These are phyloP conservation scores for Serinus canaria DNA, from an alignment of 2,113 vertebrate genomes.

Conservation along the genomic window DNA sequence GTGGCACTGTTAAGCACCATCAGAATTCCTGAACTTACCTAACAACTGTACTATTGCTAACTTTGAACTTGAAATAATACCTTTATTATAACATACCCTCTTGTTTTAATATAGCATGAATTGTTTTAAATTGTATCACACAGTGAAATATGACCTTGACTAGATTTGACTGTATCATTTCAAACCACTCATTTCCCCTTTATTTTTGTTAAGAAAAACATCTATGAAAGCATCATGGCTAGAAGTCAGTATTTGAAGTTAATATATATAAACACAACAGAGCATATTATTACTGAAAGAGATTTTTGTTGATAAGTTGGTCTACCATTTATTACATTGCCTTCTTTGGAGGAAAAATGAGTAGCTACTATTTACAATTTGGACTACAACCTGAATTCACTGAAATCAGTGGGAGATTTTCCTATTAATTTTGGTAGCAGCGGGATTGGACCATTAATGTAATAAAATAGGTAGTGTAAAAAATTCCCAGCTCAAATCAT, in stretches of 20 bases:
- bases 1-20: background rate
- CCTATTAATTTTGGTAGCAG: slow-evolving; percentile 50
- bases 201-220: background rate
- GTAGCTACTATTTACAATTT: slow-evolving; percentile 8
- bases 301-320: background rate
- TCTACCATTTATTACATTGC: background rate
- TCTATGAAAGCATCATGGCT: background rate
- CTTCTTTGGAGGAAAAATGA: background rate
- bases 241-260: background rate
- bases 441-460: slow-evolving; percentile 27
- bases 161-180: background rate
- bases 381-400: slow-evolving; percentile 33
- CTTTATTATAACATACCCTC: background rate
- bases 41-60: background rate
- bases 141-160: background rate
- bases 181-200: background rate
- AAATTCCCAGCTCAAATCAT: background rate
- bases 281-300: background rate
- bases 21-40: background rate
- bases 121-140: background rate
- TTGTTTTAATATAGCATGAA: background rate
- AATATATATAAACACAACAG: background rate
- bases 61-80: background rate
- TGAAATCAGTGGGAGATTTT: slow-evolving; percentile 52
- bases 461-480: background rate